Conservation (phyloP, 2,113 vertebrate genomes). For the Nothocercus nigrocapillus region DNA sequence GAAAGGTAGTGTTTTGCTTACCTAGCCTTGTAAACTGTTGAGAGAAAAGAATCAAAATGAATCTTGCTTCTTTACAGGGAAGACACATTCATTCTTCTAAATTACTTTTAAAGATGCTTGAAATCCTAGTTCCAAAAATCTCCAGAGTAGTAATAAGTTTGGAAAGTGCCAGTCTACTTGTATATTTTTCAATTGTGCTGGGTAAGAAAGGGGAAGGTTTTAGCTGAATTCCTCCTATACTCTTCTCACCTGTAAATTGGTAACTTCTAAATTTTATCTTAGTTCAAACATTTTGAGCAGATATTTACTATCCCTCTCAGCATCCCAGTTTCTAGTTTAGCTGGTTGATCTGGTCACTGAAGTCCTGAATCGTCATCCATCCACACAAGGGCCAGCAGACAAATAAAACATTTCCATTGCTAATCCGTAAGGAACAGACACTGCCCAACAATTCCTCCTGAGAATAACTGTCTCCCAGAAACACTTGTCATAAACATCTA, state of each 20-base stretch:
- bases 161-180: neutral
- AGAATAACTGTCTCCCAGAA: neutral
- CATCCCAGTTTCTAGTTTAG: slow-evolving; percentile 1
- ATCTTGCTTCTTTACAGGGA: neutral
- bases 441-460: neutral
- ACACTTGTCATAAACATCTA: neutral
- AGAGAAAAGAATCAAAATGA: neutral
- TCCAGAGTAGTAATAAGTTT: neutral
- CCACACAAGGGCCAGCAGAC: neutral
- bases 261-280: neutral
- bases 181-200: neutral
- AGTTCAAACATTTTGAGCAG: neutral
- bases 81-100: neutral
- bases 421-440: neutral
- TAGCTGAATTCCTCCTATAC: neutral
- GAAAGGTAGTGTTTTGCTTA: neutral
- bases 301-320: neutral
- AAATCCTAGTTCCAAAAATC: neutral
- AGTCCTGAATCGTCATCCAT: neutral
- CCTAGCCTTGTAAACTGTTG: neutral
- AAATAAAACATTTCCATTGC: neutral
- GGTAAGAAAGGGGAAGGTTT: neutral
- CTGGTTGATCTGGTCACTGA: neutral
- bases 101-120: neutral
- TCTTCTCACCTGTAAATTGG: neutral